Evolutionary conservation across 2,888 invertebrate species (phyloP), one percentile per base, ranked within the genome.

Genomic region (Dicyrtoma fusca): DNA sequence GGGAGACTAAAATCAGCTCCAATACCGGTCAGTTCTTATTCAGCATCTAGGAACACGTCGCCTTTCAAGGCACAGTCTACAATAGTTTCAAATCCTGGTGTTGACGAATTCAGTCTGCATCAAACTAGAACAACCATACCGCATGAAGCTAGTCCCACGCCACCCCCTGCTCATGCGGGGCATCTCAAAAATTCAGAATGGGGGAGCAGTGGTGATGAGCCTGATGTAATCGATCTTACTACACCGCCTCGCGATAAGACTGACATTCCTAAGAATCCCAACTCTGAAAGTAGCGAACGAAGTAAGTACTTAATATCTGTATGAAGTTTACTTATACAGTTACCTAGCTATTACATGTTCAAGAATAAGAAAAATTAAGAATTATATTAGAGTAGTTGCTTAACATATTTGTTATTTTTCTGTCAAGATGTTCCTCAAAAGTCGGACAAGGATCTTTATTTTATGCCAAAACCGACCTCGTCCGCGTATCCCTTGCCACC

Each of bases 151-250:
- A 51, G 8, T n/a, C 25, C 59, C 5, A 45, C 69, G 13, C 77
- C 77, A 11, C 77, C 77, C 5, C 47, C 68, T 44, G 77, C 77
- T 8, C 76, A 76, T 53, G 51, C 44, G 2, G 51, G 72, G 5
- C 21, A 65, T 21, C 53, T 19, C 10, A 19, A 57, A 17, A 69
- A 69, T 51, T 21, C 66, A 6, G 45, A 51, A 11, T 45, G 21
- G 34, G 14, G 47, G 6, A 49, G 42, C 23, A 25, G 26, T 8
- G 42, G 49, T 3, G 23, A 45, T 47, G 71, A 71, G 17, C 73
- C 74, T 0, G 77, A 77, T 68, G 26, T 78, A 6, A 78, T 78
- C n/a, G 79, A 79, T 63, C 71, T 79, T n/a, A 79, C 79, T 5
- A 74, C 63, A 13, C 64, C 71, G 1, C 49, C 62, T 34, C 14